Evolutionary conservation across 2,113 vertebrate genomes (phyloP).

Genomic region (Rhadina sibilatrix): DNA sequence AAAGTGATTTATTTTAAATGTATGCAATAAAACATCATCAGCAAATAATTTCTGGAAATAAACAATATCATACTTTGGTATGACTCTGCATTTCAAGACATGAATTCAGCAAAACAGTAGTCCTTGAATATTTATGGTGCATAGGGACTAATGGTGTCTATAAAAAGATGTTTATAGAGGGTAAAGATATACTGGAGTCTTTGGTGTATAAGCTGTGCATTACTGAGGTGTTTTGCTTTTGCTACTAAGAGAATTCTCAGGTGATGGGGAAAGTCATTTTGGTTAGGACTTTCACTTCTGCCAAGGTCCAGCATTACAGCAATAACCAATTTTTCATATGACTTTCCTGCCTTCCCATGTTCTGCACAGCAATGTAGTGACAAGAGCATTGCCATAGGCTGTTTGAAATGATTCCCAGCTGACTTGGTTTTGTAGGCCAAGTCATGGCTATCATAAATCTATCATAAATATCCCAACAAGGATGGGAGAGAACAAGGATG

Average conservation of each 20-base stretch:
- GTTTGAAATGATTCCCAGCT: neutral
- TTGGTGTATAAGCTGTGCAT: neutral
- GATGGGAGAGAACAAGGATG: neutral
- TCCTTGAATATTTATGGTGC: neutral
- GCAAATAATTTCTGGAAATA: neutral
- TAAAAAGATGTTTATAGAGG: neutral
- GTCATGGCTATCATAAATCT: neutral
- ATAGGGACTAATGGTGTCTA: neutral
- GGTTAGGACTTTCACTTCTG: neutral
- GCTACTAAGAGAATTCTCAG: neutral
- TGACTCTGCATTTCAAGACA: neutral
- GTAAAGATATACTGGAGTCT: neutral
- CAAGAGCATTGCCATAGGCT: neutral
- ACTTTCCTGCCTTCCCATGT: neutral
- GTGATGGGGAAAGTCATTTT: neutral
- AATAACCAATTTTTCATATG: neutral
- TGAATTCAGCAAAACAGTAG: neutral
- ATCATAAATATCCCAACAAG: neutral
- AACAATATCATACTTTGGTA: neutral
- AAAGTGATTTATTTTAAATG: neutral
- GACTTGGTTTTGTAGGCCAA: neutral
- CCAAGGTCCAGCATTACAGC: neutral
- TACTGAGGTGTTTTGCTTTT: neutral
- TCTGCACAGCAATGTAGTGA: neutral
- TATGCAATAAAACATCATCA: rapidly evolving